Conservation (phyloP, 2,888 invertebrate genomes). For the Eledone cirrhosa region DNA sequence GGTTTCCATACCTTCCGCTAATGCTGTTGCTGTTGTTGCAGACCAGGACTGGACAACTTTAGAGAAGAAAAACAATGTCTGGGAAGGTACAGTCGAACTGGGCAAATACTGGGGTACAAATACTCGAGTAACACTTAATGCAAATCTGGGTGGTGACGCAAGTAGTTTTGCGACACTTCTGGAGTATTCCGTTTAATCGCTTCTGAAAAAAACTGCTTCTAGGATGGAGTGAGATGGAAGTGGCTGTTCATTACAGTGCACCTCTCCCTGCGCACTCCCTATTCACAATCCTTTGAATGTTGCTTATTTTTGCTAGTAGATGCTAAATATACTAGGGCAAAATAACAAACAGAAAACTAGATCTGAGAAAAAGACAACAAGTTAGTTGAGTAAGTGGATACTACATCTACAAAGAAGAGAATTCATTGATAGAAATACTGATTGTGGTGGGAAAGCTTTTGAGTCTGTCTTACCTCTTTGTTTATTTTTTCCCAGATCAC, state of each 20-base stretch:
- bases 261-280: neutral
- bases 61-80: constrained; percentile 51
- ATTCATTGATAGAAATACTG: too few species aligned
- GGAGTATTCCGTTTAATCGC: constrained; percentile 53
- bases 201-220: neutral
- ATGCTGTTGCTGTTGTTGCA: constrained; percentile 64
- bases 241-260: too few species aligned
- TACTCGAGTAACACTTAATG: constrained; percentile 62
- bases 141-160: constrained; percentile 63
- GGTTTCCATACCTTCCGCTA: constrained; percentile 61
- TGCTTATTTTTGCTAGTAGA: too few species aligned
- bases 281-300: neutral
- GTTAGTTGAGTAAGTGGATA: too few species aligned
- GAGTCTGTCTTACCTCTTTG: too few species aligned
- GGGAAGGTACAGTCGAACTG: constrained; percentile 61
- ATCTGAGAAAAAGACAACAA: too few species aligned
- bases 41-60: constrained; percentile 65
- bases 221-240: too few species aligned
- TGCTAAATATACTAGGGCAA: too few species aligned
- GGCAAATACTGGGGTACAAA: constrained; percentile 53
- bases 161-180: constrained; percentile 65
- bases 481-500: too few species aligned
- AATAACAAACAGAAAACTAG: too few species aligned
- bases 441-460: too few species aligned
- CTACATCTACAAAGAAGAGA: too few species aligned